phyloP scores from a whole-genome alignment of 2,888 invertebrate species.

The Tuberolachnus salignus region DNA sequence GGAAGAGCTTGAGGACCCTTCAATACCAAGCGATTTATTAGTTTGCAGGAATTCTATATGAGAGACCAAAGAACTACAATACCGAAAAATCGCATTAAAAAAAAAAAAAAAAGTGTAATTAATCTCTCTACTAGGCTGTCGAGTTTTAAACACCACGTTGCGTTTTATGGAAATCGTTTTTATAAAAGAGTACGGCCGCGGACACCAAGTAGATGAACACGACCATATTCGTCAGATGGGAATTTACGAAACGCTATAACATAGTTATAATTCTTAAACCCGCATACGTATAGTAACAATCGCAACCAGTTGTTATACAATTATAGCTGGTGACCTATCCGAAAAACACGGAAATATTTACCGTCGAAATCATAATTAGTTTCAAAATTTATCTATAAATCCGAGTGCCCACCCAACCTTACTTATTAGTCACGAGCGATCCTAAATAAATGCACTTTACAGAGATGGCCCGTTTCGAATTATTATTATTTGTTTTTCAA shows the following conservation, averaged over 20 bases:
- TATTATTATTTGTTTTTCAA: too few relatives aligned
- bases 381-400: too few relatives aligned
- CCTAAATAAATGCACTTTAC: too few relatives aligned
- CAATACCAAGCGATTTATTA: not conserved
- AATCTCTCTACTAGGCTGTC: not conserved
- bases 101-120: not conserved
- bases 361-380: not conserved
- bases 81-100: not conserved
- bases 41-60: not conserved
- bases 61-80: not conserved
- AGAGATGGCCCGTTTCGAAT: too few relatives aligned
- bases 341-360: not conserved
- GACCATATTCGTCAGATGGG: not conserved
- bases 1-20: not conserved
- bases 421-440: too few relatives aligned
- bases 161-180: constrained; percentile 11
- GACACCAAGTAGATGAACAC: not conserved
- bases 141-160: constrained; percentile 8
- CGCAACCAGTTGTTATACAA: constrained; percentile 1
- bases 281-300: constrained; percentile 15
- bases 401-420: too few relatives aligned
- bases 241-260: not conserved
- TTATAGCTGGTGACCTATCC: not conserved
- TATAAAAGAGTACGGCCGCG: not conserved
- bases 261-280: constrained; percentile 14